Conservation (phyloP, 2,113 vertebrate species). For the Muscicapa adusta region DNA sequence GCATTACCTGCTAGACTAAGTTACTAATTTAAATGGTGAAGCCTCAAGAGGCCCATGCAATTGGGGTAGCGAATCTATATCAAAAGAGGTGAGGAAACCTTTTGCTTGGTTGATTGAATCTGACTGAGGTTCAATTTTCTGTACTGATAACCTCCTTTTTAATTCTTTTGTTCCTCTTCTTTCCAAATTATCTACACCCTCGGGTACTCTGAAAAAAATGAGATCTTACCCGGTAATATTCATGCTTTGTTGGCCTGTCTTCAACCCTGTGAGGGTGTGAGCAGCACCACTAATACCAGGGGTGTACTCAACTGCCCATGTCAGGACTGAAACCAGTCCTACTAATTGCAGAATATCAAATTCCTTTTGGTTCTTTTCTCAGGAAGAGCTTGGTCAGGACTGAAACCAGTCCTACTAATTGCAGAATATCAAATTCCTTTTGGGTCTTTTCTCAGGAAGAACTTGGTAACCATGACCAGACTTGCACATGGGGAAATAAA, state of each 20-base stretch:
- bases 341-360: neutral
- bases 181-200: constrained; percentile 30
- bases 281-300: neutral
- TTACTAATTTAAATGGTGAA: constrained; percentile 2
- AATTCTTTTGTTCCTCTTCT: constrained; percentile 46
- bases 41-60: neutral
- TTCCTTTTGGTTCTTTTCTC: neutral
- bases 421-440: neutral
- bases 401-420: neutral
- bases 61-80: neutral
- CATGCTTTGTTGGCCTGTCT: neutral
- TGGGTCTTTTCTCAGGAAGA: neutral
- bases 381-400: neutral
- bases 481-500: neutral
- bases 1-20: neutral
- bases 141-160: constrained; percentile 16
- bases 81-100: constrained; percentile 6
- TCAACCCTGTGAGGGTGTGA: neutral
- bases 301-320: neutral
- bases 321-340: neutral
- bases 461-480: neutral
- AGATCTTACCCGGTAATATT: neutral
- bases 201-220: neutral
- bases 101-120: constrained; percentile 41
- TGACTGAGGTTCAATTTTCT: constrained; percentile 39